phyloP scores from a whole-genome alignment of 2,888 invertebrate species.

The Andrena chrysosceles region DNA sequence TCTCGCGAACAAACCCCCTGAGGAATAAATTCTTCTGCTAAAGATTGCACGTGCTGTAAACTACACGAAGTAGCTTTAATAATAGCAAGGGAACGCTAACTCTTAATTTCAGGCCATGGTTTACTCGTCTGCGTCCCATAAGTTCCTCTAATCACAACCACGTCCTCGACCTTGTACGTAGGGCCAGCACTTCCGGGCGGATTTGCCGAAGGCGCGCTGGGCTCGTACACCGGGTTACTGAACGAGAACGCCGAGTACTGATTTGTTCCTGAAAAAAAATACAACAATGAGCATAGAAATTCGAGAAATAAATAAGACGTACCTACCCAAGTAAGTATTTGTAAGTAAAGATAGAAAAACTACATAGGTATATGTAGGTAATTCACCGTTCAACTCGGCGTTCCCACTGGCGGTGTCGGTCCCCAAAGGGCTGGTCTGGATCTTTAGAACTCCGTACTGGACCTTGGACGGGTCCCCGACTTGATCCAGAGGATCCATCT shows the following conservation, averaged over 20 bases:
- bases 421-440: slow-evolving; percentile 89
- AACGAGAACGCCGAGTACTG: slow-evolving; percentile 89
- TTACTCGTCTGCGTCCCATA: slow-evolving; percentile 83
- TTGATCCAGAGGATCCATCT: slow-evolving; percentile 89
- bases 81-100: slow-evolving; percentile 65
- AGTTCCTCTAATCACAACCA: slow-evolving; percentile 88
- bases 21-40: slow-evolving; percentile 61
- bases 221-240: slow-evolving; percentile 94
- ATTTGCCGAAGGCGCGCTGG: slow-evolving; percentile 87
- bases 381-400: slow-evolving; percentile 76
- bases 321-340: neutral
- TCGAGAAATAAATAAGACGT: neutral
- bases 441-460: slow-evolving; percentile 91
- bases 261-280: slow-evolving; percentile 83
- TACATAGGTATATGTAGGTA: no score
- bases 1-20: slow-evolving; percentile 90
- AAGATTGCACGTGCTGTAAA: neutral
- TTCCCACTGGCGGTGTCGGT: slow-evolving; percentile 76
- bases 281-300: neutral
- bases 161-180: slow-evolving; percentile 91
- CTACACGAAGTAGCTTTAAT: neutral
- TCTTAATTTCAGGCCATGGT: slow-evolving; percentile 86
- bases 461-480: slow-evolving; percentile 85
- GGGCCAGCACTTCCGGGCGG: slow-evolving; percentile 85
- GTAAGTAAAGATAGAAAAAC: neutral